These are phyloP conservation scores for Temnothorax longispinosus DNA, from an alignment of 1,140 invertebrate species.

Conservation along the genomic window DNA sequence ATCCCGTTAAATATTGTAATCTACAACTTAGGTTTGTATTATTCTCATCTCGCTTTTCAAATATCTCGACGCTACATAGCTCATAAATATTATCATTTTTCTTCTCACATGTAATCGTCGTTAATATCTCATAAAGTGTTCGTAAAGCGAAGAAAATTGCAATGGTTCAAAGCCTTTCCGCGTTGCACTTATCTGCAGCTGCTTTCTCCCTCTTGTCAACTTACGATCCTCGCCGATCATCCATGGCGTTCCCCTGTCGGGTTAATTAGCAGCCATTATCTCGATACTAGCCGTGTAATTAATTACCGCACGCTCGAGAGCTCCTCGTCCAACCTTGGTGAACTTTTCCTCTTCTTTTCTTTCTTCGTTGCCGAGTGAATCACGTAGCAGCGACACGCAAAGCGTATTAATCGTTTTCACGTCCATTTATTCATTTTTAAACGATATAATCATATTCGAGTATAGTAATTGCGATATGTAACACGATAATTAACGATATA, in stretches of 20 bases:
- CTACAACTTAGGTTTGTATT: not conserved
- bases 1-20: not conserved
- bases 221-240: conserved; percentile 41
- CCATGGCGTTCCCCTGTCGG: conserved; percentile 33
- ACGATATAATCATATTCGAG: not conserved
- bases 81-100: conserved; percentile 7
- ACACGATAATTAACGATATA: conserved; percentile 24
- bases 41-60: not conserved
- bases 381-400: not conserved
- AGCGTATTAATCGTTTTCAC: conserved; percentile 23
- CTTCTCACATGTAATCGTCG: conserved; percentile 22
- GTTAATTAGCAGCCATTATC: conserved; percentile 76
- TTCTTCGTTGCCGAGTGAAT: not conserved
- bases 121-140: conserved; percentile 43
- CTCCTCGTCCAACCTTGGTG: conserved; percentile 4
- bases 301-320: conserved; percentile 55
- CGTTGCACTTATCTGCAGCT: conserved; percentile 18
- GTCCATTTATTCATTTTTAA: conserved; percentile 11
- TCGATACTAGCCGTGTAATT: conserved; percentile 67
- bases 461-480: not conserved
- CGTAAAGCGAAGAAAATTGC: conserved; percentile 51
- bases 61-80: not conserved
- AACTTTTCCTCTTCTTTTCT: conserved; percentile 21
- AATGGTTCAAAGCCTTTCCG: conserved; percentile 6
- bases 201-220: not conserved